Conservation (phyloP, 2,113 vertebrate genomes). For the Mus pahari region DNA sequence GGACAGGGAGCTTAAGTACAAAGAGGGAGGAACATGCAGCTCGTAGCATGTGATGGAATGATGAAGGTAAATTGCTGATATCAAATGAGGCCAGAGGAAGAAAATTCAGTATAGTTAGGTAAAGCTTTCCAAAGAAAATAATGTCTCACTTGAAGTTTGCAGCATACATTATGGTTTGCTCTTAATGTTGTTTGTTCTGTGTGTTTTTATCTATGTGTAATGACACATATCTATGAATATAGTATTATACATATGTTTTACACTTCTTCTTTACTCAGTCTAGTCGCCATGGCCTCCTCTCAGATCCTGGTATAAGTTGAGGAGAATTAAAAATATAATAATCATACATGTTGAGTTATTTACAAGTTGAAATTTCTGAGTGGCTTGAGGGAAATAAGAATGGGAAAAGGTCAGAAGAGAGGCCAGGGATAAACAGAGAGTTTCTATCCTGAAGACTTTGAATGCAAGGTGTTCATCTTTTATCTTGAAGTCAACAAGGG, state of each 20-base stretch:
- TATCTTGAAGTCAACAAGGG: neutral
- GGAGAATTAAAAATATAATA: neutral
- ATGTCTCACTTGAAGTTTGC: neutral
- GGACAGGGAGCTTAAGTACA: neutral
- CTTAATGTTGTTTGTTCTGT: neutral
- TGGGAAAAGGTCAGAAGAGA: neutral
- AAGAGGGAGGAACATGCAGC: neutral
- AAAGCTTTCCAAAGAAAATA: conserved; percentile 17
- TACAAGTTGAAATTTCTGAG: conserved; percentile 29
- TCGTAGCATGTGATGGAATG: neutral
- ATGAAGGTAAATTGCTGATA: neutral
- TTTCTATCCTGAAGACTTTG: neutral
- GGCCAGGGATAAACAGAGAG: neutral
- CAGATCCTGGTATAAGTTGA: conserved; percentile 15
- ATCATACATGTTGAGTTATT: neutral
- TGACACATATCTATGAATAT: neutral
- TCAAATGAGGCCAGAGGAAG: neutral
- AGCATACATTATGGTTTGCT: conserved; percentile 16
- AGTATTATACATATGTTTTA: neutral
- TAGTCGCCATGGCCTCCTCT: neutral
- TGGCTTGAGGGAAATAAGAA: neutral
- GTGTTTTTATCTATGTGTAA: neutral
- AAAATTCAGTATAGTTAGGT: conserved; percentile 26
- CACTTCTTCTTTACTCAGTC: neutral
- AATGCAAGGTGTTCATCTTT: conserved; percentile 3